phyloP scores from a whole-genome alignment of 2,113 vertebrate species.

The Varanus salvator region DNA sequence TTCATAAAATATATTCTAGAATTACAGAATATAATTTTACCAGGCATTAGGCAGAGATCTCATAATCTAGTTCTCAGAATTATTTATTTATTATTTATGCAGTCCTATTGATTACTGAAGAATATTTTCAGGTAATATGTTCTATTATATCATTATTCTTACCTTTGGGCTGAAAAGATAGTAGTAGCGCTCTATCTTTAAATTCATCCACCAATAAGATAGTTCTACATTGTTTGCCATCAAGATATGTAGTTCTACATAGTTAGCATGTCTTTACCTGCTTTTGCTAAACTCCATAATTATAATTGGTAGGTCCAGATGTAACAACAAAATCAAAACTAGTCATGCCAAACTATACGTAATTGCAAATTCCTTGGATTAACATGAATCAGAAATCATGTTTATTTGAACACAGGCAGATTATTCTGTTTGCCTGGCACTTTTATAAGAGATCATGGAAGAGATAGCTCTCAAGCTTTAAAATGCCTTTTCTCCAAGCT shows the following conservation, averaged over 20 bases:
- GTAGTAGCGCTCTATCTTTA: not conserved
- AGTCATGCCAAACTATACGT: not conserved
- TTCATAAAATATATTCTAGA: not conserved
- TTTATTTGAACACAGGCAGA: not conserved
- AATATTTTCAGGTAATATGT: not conserved
- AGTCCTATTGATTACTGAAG: not conserved
- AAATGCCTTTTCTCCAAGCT: conserved; percentile 12
- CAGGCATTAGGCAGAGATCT: not conserved
- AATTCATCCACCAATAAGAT: not conserved
- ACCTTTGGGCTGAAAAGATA: not conserved
- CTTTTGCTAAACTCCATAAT: conserved; percentile 1
- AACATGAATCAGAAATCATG: conserved; percentile 14
- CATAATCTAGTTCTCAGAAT: not conserved
- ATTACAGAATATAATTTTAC: not conserved
- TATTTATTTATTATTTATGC: not conserved
- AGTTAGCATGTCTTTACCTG: not conserved
- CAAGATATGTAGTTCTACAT: not conserved
- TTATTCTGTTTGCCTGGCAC: conserved; percentile 40
- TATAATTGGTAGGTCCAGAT: not conserved
- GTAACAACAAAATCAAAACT: conserved; percentile 4
- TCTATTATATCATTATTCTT: not conserved
- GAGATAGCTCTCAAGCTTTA: not conserved
- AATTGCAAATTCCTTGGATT: conserved; percentile 17
- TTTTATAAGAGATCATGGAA: conserved; percentile 41
- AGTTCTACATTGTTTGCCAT: not conserved